Conservation (phyloP, 2,797 vertebrate species). For the Notoglanidium macrostoma region DNA sequence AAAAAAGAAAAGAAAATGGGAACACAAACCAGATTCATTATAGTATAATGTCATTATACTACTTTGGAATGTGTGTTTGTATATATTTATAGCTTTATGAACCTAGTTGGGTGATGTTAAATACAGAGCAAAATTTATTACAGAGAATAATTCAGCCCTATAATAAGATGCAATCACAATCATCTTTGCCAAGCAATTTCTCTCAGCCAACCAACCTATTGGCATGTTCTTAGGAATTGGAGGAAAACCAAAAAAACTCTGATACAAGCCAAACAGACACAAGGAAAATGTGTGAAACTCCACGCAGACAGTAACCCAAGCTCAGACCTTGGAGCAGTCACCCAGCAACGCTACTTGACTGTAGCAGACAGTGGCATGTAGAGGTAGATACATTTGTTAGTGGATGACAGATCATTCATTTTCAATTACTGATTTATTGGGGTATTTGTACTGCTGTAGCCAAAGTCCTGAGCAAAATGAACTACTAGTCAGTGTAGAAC, state of each 20-base stretch:
- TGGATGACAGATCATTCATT: neutral
- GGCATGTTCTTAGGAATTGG: neutral
- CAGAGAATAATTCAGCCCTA: neutral
- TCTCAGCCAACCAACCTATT: neutral
- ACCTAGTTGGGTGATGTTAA: neutral
- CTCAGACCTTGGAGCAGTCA: neutral
- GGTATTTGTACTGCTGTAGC: neutral
- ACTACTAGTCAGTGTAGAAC: neutral
- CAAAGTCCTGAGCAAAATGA: neutral
- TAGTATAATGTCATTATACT: neutral
- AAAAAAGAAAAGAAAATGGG: neutral
- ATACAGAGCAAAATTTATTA: neutral
- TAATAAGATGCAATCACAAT: neutral
- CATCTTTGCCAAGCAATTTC: neutral
- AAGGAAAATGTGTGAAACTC: neutral
- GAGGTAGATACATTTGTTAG: neutral
- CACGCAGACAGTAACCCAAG: neutral
- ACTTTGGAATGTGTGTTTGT: neutral
- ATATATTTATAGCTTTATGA: neutral
- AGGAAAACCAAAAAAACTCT: neutral
- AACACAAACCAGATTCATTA: neutral
- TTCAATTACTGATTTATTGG: constrained; percentile 4
- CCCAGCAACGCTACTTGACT: neutral
- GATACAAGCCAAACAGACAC: neutral
- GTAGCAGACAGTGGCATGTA: neutral